Evolutionary conservation across 2,888 invertebrate genomes (phyloP), one percentile per base, ranked within the genome.

Genomic region (Rapana venosa): DNA sequence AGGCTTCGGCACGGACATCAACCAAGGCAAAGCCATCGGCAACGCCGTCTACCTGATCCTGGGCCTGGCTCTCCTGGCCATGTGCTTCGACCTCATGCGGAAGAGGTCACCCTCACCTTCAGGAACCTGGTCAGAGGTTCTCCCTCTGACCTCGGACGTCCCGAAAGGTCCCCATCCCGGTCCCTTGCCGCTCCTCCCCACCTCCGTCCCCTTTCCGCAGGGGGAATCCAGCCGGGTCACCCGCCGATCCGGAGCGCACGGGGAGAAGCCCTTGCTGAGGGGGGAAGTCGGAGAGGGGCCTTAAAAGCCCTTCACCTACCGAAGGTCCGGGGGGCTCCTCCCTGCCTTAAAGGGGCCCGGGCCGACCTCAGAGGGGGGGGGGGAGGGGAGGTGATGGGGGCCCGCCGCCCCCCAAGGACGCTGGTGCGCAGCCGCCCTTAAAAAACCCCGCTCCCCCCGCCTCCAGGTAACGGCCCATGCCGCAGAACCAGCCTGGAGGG

Each of bases 51-150:
- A 96, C 92, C 94, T 96, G 87, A 92, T 96, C 83, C 93, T 96
- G 66, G 96, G 96, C 35, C 94, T 96, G 93, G 96, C 96, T 26
- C 94, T 96, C 26, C 95, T 96, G 58, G 96, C 96, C 79, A 96
- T 96, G 96, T 96, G 96, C 91, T 96, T 96, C 93, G 95, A 96
- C 90, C 93, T 96, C 58, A 96, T 96, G 96, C 96, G 96, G 96
- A 96, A 89, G 96, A 96, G 91, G 95, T 96, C 11, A 92, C 95
- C 22, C 94, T 95, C 56, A 96, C 61, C 86, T 61, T 61, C 86
- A 56, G 30, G 1, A 66, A 32, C 61, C 6, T 86, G 30, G 58
- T 2, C 17, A 6, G 1, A 35, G 5, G n/a, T 32, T 61, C 86
- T 22, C 30, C 58, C 22, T 32, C 66, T 26, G 56, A 35, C 61